Percentiles rank a stretch among this genome's conserved stretches.
Evolutionary conservation across 1,140 invertebrate species (phyloP).

Genomic region (Meloidogyne hapla): DNA sequence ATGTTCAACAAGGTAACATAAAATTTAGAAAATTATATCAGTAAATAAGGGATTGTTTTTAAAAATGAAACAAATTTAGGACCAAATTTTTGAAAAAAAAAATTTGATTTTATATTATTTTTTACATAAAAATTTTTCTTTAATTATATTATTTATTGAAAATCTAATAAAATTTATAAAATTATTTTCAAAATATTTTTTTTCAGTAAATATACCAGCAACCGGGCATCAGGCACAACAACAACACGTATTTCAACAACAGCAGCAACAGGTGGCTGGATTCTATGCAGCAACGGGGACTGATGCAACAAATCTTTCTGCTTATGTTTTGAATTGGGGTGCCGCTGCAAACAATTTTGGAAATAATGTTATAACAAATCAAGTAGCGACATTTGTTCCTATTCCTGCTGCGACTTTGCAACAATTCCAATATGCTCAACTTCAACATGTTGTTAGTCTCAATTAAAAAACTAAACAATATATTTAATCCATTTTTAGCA

Average conservation of each 20-base stretch:
- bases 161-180: neutral
- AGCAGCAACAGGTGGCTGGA: neutral
- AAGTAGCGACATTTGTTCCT: constrained; percentile 4
- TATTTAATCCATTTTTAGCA: neutral
- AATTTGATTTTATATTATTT: too few species aligned
- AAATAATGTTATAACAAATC: neutral
- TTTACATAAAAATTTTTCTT: too few species aligned
- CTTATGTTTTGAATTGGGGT: neutral
- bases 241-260: neutral
- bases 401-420: neutral
- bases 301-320: neutral
- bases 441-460: neutral
- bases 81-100: too few species aligned
- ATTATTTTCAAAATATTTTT: neutral
- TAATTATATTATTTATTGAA: too few species aligned
- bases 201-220: neutral
- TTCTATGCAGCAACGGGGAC: neutral
- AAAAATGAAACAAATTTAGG: too few species aligned
- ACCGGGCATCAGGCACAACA: neutral
- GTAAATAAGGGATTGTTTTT: too few species aligned
- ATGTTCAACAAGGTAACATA: neutral
- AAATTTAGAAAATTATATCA: too few species aligned
- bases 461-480: neutral
- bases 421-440: neutral
- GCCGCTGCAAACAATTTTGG: neutral